Evolutionary conservation across 2,797 vertebrate species (phyloP), one percentile per base, ranked within the genome.

Genomic region (Harpagifer antarcticus): DNA sequence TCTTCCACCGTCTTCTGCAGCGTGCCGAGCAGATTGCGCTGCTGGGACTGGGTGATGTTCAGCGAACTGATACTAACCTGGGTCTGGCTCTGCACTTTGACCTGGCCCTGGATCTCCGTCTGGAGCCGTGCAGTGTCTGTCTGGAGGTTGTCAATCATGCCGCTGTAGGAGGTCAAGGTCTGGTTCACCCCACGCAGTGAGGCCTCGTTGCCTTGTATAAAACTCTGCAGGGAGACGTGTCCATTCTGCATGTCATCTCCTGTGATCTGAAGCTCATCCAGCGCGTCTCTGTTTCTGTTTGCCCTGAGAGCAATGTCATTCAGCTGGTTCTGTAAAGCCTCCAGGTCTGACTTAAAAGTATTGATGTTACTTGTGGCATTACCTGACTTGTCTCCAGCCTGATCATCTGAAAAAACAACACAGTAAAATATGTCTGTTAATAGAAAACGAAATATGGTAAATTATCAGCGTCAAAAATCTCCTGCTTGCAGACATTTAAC

Each of bases 1-100:
- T 98, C 97, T 83, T 98, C 98, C 70, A 99, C 94, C 1, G 96
- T 98, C 78, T 94, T 97, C 90, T 99, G 97, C 79, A 99, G 92
- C 14, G 87, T 88, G 74, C 81, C 91, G 76, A 99, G 96, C 63
- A 97, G 88, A 85, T 91, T 95, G 76, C 96, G 96, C 90, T 99
- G 98, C 86, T 98, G 97, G 53, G 94, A 93, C 89, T 99, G 98
- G 1, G 97, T 97, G 77, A 97, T 90, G 89, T 99, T 99, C 44
- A 99, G 94, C 40, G 96, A 94, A 86, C 93, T 96, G 79, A 99
- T 85, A 87, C 91, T 95, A 85, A 98, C 94, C 59, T 95, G 90
- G 42, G 95, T 93, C 68, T 94, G 90, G 1, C 95, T 96, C 76
- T 97, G 96, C 74, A 95, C 96, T 79, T 94, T 95, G 79, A 95